Evolutionary conservation across 2,797 vertebrate genomes (phyloP), one percentile per base, ranked within the genome.

Genomic region (Myotis planiceps): DNA sequence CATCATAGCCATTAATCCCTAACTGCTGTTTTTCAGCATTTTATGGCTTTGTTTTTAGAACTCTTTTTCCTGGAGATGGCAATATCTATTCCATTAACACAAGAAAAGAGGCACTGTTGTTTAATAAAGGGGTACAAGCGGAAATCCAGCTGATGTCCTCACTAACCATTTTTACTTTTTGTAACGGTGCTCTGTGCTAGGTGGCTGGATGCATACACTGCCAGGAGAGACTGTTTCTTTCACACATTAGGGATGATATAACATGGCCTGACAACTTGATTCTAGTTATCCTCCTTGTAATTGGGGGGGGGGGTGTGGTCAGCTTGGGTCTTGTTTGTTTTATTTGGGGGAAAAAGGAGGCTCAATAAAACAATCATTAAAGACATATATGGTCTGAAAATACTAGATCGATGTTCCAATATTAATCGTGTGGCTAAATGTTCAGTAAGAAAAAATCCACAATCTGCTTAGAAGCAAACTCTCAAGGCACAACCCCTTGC

Each of bases 1-100:
- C 99, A 99, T 99, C 98, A 98, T 96, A 97, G 95, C 74, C 83
- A 79, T 98, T 98, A 95, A 90, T 95, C 45, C 90, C 97, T 98
- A 98, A 97, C 63, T 95, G 21, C 69, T 81, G 3, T 95, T 98
- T 97, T 74, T 96, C 96, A 60, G 96, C 72, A 97, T 88, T 97
- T 97, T 96, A 72, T 95, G 85, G 97, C 68, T 96, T 75, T 96
- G 75, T 89, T 98, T 97, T 94, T 95, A 99, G 32, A 76, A 63
- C 25, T 72, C 65, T 39, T 94, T 91, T 95, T 39, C 69, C 55
- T 5, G 39, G 92, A 69, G 58, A 80, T 92, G 51, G 16, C 19
- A 81, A 87, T 84, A 69, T 32, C 23, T 88, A 25, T 65, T 81
- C 45, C 53, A 79, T 86, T 89, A 80, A 74, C 34, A 23, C 83